A percentile compares a stretch with the other conserved stretches of the same genome.
These are phyloP conservation scores for Nezara viridula DNA, from an alignment of 2,888 invertebrate species.

Conservation along the genomic window DNA sequence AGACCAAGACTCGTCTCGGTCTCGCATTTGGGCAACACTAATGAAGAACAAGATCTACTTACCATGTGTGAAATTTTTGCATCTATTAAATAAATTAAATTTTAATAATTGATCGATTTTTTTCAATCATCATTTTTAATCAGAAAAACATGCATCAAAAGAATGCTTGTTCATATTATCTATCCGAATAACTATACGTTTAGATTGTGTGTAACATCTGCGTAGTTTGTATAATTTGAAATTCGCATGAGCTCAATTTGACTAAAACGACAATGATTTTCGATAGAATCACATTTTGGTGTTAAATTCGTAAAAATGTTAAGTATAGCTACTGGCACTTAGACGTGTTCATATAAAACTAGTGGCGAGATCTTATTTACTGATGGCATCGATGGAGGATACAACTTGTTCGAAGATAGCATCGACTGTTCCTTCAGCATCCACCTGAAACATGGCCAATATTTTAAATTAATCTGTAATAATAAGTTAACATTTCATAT, in stretches of 20 bases:
- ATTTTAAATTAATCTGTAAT: background rate
- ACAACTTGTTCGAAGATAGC: constrained; percentile 83
- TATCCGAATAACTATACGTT: background rate
- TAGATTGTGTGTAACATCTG: background rate
- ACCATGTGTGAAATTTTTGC: background rate
- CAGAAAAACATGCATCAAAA: background rate
- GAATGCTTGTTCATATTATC: background rate
- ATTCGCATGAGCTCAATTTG: background rate
- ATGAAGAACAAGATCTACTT: too few species aligned
- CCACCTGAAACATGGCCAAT: constrained; percentile 75
- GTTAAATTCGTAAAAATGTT: constrained; percentile 1
- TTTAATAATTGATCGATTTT: background rate
- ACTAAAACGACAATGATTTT: background rate
- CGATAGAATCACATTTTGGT: background rate
- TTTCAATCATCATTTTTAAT: background rate
- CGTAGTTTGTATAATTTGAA: background rate
- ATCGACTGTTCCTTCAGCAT: constrained; percentile 83
- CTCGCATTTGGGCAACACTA: too few species aligned
- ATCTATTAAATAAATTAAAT: background rate
- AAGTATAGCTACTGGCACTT: background rate
- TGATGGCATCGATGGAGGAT: constrained; percentile 71
- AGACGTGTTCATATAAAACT: background rate
- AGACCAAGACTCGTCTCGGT: too few species aligned
- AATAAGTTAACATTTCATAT: too few species aligned
- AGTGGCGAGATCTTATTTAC: constrained; percentile 12